Evolutionary conservation across 2,888 invertebrate genomes (phyloP), one percentile per base, ranked within the genome.

Genomic region (Philaethria dido): DNA sequence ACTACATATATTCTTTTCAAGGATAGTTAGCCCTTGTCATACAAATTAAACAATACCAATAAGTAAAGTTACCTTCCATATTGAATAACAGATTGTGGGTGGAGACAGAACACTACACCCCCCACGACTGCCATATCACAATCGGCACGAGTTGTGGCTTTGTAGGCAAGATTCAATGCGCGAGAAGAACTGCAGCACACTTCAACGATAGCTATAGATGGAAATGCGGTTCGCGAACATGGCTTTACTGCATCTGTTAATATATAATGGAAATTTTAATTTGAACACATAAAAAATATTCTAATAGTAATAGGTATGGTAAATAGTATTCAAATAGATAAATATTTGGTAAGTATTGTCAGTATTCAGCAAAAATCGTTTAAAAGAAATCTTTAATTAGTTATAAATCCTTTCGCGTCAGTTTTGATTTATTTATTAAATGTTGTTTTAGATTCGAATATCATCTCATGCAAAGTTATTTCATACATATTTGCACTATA

Each of bases 101-200:
- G 94, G 20, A 95, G 77, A 66, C 93, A 93, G 11, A 9, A 95
- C 75, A 73, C 92, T 93, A 13, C 90, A 83, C 1, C 95, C 95
- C 94, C 95, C 0, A 95, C 95, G 25, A 95, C 87, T 13, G 95
- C 95, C 0, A 86, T 83, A 25, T 89, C 89, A 48, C 89, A 87
- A n/a, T 83, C 82, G 0, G 89, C 89, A 1, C 79, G 75, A 0
- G 69, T 63, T 3, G 90, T 79, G 0, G 85, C 86, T 9, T 76
- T 73, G 62, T 79, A 82, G 0, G 87, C 90, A 65, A 80, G 79
- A 63, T 86, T 83, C 16, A 89, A 66, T 0, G 86, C 88, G 0
- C 77, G 78, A 0, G 79, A 69, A 0, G 86, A 85, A 20, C 88
- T 85, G 72, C 84, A 83, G 77, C 88, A 87, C 0, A 82, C 79